Base-by-base conservation (phyloP, 2,888 invertebrate genomes). In the Kuschelorhynchus macadamiae region DNA sequence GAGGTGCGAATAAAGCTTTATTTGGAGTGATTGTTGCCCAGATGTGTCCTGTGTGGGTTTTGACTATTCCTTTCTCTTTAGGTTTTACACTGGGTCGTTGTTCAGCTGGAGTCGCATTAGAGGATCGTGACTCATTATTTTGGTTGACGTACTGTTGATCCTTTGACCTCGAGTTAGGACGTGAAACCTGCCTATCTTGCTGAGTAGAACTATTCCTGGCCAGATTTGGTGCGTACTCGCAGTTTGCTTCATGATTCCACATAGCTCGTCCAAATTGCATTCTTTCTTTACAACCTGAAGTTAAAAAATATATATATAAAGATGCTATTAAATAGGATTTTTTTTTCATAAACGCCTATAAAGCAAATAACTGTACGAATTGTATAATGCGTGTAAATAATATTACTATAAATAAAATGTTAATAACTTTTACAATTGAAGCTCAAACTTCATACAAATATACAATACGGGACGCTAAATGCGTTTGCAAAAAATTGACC, bases 11-110 rank as follows among this genome's bases (percentile, higher is more conserved):
- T 1, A 75, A 64, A 2, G 72, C 70, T 5, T 67, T 50, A 17
- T 72, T 70, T 5, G 76, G 75, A 11, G 74, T 74, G 12, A 76
- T 67, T 0, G 76, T 77, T 14, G 72, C 72, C 64, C 50, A 67
- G 41, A 65, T 73, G 60, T 81, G 82, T 0, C 82, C 82, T 0
- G 79, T 75, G 50, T 80, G 81, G 0, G 81, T 83, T 67, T 77
- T 71, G 4, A 83, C 78, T 0, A 83, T 78, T 2, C 83, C 83
- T 36, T 67, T 67, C 32, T 76, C 76, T 61, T 77, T 77, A 16
- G 56, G 49, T 14, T 47, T 68, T 17, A 2, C 12, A n/a, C 32
- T 47, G 20, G 56, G 18, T n/a, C 16, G 46, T 8, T 14, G 5
- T 2, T 52, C 52, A 1, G 9, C 8, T n/a, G 14, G 39, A 5